These are phyloP conservation scores for Esox masquinongy DNA, from an alignment of 2,797 vertebrate species.

Conservation along the genomic window DNA sequence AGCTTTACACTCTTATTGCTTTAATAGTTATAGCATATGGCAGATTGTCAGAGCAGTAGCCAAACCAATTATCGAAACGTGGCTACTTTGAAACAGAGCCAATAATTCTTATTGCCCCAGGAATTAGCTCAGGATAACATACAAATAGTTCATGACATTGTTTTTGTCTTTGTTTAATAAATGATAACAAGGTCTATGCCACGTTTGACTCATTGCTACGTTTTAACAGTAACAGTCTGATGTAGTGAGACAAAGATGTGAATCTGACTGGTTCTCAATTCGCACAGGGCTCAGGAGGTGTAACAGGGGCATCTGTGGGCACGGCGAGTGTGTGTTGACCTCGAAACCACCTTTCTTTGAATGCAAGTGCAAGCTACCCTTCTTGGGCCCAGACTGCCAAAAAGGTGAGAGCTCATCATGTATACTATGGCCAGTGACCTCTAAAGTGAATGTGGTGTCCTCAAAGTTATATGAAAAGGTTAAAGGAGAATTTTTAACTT, in stretches of 20 bases:
- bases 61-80: no score
- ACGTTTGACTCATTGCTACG: not conserved
- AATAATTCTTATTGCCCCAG: no score
- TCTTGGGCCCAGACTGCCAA: slow-evolving; percentile 82
- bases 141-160: not conserved
- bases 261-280: not conserved
- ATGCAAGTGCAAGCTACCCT: slow-evolving; percentile 78
- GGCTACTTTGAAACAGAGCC: no score
- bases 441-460: not conserved
- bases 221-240: not conserved
- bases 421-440: not conserved
- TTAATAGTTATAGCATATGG: not conserved
- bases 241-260: not conserved
- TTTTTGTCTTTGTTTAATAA: not conserved
- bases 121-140: no score
- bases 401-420: slow-evolving; percentile 47
- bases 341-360: slow-evolving; percentile 64
- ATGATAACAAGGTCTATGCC: not conserved
- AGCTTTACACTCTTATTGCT: not conserved
- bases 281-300: slow-evolving; percentile 58
- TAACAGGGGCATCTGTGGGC: slow-evolving; percentile 56
- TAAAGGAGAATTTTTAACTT: no score
- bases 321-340: slow-evolving; percentile 74
- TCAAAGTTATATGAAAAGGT: no score
- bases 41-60: not conserved